These are phyloP conservation scores for Henicopernis longicauda DNA, from an alignment of 2,113 vertebrate species.

Conservation along the genomic window DNA sequence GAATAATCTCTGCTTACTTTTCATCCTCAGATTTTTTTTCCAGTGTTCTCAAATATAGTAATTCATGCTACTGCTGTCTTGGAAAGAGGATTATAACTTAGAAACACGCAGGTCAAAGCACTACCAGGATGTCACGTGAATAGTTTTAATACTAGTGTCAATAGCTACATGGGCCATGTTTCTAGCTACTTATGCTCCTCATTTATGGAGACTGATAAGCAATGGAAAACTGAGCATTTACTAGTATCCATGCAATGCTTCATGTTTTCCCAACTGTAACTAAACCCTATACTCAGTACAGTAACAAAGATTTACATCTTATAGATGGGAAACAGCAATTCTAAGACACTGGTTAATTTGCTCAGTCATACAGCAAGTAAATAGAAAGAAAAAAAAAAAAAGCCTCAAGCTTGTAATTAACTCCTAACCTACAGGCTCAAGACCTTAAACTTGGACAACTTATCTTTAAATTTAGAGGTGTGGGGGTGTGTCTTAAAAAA, in stretches of 20 bases:
- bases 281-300: not conserved
- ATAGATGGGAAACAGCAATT: accelerated
- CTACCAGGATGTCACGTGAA: not conserved
- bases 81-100: not conserved
- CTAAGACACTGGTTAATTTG: not conserved
- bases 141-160: not conserved
- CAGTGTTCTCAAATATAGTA: not conserved
- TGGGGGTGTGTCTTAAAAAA: not conserved
- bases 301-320: not conserved
- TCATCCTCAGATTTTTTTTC: not conserved
- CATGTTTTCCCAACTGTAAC: not conserved
- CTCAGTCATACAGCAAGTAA: not conserved
- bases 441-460: not conserved
- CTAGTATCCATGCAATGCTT: too few species aligned
- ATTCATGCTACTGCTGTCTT: not conserved
- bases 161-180: not conserved
- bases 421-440: not conserved
- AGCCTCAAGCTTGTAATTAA: not conserved
- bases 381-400: not conserved
- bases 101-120: not conserved
- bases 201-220: not conserved
- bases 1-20: not conserved
- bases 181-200: not conserved
- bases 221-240: not conserved
- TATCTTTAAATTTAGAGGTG: not conserved